Percentiles rank a stretch among this genome's conserved stretches.
Conservation (phyloP, 2,797 vertebrate species). For the Neosilurus hyrtlii region DNA sequence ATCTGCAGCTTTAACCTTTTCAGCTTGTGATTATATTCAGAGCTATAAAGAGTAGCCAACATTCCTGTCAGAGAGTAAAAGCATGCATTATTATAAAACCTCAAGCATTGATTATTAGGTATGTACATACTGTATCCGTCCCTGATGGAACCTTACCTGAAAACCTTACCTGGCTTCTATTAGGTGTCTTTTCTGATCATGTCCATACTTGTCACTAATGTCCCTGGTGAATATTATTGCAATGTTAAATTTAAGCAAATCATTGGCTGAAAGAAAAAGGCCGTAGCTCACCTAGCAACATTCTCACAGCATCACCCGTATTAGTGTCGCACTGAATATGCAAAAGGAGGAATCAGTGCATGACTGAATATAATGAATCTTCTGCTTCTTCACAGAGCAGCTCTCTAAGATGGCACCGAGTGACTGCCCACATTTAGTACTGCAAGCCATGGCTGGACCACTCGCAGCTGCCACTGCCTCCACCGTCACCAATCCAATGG, state of each 20-base stretch:
- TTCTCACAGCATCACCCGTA: background rate
- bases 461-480: slow-evolving; percentile 92
- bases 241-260: background rate
- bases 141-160: too few relatives aligned
- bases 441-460: slow-evolving; percentile 92
- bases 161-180: background rate
- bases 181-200: background rate
- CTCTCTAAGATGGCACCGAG: slow-evolving; percentile 87
- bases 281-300: too few relatives aligned
- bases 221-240: background rate
- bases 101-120: background rate
- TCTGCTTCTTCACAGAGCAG: slow-evolving; percentile 77
- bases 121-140: background rate
- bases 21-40: too few relatives aligned
- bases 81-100: too few relatives aligned
- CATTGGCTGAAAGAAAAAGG: background rate
- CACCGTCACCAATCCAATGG: slow-evolving; percentile 96
- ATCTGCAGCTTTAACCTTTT: background rate
- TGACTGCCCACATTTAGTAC: slow-evolving; percentile 90
- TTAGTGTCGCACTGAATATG: background rate
- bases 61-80: background rate
- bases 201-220: background rate
- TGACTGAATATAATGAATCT: background rate
- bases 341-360: background rate
- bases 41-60: background rate